Evolutionary conservation across 2,113 vertebrate species (phyloP), one percentile per base, ranked within the genome.

Genomic region (Lamprotornis superbus): DNA sequence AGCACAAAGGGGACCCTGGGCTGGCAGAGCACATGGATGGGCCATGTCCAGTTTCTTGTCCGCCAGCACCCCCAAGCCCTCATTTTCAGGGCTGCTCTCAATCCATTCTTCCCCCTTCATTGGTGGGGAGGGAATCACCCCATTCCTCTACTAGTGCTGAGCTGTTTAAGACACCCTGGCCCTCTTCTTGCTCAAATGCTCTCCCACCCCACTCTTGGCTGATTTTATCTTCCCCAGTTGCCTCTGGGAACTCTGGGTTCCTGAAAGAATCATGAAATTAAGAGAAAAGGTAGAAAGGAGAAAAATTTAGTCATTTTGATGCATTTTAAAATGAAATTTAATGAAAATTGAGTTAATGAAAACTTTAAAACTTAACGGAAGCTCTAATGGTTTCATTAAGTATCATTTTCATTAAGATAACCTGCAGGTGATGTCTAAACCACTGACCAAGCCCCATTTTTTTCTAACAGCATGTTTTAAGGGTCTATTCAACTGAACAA

Each of bases 101-200:
- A 49, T n/a, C 68, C 15, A 46, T 61, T n/a, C 5, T 11, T 23
- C 11, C 9, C 3, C 3, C 1, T 46, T 2, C 33, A 37, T 0
- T 27, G 17, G 5, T 55, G 14, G 18, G 31, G 14, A 31, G n/a
- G 14, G 28, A 23, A 39, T 24, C 14, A 22, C 12, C 10, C 17
- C 7, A 46, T 27, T 4, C 3, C 37, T 25, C 15, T 5, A 0
- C 5, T n/a, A 56, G 20, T 4, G 13, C 24, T 22, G 27, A 7
- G 24, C 3, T 2, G 6, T 39, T 83, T 18, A 50, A 50, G 25
- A 18, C 4, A 20, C 4, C 0, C 2, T 9, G 5, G 5, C 31
- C 17, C 13, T 12, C 33, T 60, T 55, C 75, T 75, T 10, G 5
- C 24, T 60, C 37, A 30, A 28, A 35, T 83, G 27, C 24, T 82